Base-by-base conservation (phyloP, 2,113 vertebrate species). In the Heliornis fulica region DNA sequence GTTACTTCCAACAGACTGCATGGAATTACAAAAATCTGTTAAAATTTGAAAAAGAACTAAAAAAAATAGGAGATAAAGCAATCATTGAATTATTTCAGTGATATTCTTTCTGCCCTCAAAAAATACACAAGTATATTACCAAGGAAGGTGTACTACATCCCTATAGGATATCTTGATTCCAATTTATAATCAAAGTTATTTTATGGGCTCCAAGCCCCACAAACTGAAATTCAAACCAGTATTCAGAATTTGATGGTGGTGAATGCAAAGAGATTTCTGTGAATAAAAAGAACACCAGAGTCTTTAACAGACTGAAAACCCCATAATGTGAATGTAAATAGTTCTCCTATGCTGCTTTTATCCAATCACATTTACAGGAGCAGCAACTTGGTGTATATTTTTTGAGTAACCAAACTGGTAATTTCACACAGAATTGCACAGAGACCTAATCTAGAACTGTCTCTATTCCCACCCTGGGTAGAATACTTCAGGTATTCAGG, bases 281-380 rank as follows among this genome's bases (percentile, higher is more conserved):
- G 97, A 98, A 97, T 97, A 98, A 97, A 97, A 97, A 93, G 83
- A 95, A 95, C 61, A 64, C 7, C 19, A 34, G 31, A 76, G 32
- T 54, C 54, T 65, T 91, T n/a, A 72, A 79, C 60, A 28, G 36
- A 69, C 56, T n/a, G 14, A 5, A 77, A 66, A 38, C 28, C 43
- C 64, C 19, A 9, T 2, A 32, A 38, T 8, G 34, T 29, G 60
- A 74, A 84, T 68, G 43, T 36, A 72, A 69, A 61, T 9, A 36
- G n/a, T 45, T 90, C 50, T 34, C 69, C 90, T 29, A 23, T 19
- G 57, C 46, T 77, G 84, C 38, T 85, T 66, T 56, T 54, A 41
- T 48, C 61, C 86, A 79, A 41, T 50, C 36, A 63, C 69, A 68
- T n/a, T 83, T n/a, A 61, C 34, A 71, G 53, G 57, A 89, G 53